These are phyloP conservation scores for Carassius carassius DNA, from an alignment of 2,113 vertebrate species.

Conservation along the genomic window DNA sequence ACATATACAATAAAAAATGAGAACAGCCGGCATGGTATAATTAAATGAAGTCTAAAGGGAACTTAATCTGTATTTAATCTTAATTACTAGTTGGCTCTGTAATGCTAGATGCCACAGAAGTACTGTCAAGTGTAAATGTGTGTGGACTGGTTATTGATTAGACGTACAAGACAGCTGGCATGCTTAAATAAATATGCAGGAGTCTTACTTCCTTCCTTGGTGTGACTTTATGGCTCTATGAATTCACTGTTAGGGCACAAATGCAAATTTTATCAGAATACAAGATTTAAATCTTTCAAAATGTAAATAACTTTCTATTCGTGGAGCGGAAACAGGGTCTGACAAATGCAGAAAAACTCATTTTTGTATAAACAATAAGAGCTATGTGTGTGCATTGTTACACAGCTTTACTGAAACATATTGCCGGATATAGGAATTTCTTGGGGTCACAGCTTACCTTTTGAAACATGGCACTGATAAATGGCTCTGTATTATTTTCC, in stretches of 20 bases:
- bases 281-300: background rate
- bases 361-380: constrained; percentile 14
- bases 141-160: constrained; percentile 17
- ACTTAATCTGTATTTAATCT: constrained; percentile 28
- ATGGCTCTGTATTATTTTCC: constrained; percentile 21
- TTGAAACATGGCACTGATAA: constrained; percentile 29
- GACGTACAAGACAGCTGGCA: background rate
- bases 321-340: background rate
- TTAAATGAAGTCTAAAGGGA: constrained; percentile 40
- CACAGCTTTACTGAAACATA: constrained; percentile 9
- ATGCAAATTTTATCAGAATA: constrained; percentile 1
- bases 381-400: background rate
- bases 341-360: background rate
- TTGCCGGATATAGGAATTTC: background rate
- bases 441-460: background rate
- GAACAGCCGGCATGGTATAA: constrained; percentile 3
- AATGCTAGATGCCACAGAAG: background rate
- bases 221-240: background rate
- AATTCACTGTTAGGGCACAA: background rate
- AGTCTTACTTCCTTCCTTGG: background rate
- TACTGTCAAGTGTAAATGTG: constrained; percentile 33
- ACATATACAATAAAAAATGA: constrained; percentile 20
- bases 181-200: background rate
- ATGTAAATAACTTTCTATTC: background rate
- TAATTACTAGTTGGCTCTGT: constrained; percentile 18